These are phyloP conservation scores for Mythimna impura DNA, from an alignment of 2,888 invertebrate species.

Conservation along the genomic window DNA sequence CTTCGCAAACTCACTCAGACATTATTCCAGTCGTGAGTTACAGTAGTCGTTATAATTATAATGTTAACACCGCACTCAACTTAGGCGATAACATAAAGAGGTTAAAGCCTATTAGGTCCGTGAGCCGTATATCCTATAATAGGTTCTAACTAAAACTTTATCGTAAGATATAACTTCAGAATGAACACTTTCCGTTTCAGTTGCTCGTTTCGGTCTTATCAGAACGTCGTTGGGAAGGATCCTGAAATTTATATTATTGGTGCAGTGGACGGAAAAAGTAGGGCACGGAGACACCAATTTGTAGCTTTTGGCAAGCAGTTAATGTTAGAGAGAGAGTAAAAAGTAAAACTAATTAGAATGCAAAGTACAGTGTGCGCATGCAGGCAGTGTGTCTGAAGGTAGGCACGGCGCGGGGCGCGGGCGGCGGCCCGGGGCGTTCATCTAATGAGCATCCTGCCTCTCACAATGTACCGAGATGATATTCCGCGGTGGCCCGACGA, in stretches of 20 bases:
- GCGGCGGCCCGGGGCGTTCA: constrained; percentile 83
- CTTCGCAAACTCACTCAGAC: constrained; percentile 80
- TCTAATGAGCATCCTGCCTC: constrained; percentile 90
- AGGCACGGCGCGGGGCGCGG: constrained; percentile 68
- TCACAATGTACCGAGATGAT: constrained; percentile 89
- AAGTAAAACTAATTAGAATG: constrained; percentile 78
- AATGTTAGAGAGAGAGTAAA: constrained; percentile 57
- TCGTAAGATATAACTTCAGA: constrained; percentile 64
- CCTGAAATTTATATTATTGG: constrained; percentile 63
- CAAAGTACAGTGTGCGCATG: constrained; percentile 67
- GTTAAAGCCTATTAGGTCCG: constrained; percentile 69
- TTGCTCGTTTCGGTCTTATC: constrained; percentile 64
- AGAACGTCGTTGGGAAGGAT: constrained; percentile 60
- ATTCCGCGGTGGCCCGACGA: constrained; percentile 84
- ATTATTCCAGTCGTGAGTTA: constrained; percentile 74
- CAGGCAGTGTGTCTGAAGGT: constrained; percentile 71
- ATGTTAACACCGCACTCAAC: constrained; percentile 71
- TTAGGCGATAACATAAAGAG: constrained; percentile 68
- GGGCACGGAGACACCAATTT: constrained; percentile 47
- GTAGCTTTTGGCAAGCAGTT: constrained; percentile 61
- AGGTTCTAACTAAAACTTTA: constrained; percentile 70
- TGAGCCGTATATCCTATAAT: constrained; percentile 64
- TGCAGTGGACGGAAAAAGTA: constrained; percentile 59
- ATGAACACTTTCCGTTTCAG: constrained; percentile 67
- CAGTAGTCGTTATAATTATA: constrained; percentile 73